Conservation (phyloP, 2,797 vertebrate genomes). For the Streptopelia turtur region DNA sequence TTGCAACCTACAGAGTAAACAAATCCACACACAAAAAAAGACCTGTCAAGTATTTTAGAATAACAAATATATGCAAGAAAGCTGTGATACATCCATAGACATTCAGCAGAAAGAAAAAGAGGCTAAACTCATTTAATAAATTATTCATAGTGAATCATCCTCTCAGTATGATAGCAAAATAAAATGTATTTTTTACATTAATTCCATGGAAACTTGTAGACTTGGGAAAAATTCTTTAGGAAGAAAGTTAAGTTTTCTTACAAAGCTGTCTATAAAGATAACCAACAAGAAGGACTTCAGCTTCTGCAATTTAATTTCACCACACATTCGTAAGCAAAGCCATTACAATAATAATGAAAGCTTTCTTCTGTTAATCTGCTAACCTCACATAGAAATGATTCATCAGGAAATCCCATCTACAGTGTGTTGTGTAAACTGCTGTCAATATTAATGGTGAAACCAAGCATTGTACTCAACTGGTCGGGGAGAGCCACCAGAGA, state of each 20-base stretch:
- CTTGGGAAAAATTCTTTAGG: background rate
- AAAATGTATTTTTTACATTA: background rate
- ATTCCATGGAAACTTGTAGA: background rate
- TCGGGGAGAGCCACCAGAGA: background rate
- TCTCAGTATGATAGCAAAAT: conserved; percentile 1
- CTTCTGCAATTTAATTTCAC: background rate
- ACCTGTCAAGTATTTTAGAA: conserved; percentile 22
- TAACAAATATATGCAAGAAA: conserved; percentile 50
- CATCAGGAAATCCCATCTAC: background rate
- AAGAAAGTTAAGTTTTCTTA: background rate
- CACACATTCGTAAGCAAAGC: background rate
- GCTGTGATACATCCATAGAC: conserved; percentile 6
- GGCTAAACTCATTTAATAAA: conserved; percentile 44
- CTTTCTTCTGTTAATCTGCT: background rate
- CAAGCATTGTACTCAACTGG: background rate
- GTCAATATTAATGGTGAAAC: background rate
- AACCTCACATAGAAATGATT: background rate
- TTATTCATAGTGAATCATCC: conserved; percentile 52
- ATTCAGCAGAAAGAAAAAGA: conserved; percentile 27
- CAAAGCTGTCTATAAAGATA: background rate
- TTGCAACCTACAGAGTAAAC: conserved; percentile 30
- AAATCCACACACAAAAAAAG: conserved; percentile 6
- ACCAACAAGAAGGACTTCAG: background rate
- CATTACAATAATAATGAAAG: background rate
- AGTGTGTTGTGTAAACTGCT: background rate